These are phyloP conservation scores for Chlamydotis undulata DNA, from an alignment of 2,113 vertebrate species.

Conservation along the genomic window DNA sequence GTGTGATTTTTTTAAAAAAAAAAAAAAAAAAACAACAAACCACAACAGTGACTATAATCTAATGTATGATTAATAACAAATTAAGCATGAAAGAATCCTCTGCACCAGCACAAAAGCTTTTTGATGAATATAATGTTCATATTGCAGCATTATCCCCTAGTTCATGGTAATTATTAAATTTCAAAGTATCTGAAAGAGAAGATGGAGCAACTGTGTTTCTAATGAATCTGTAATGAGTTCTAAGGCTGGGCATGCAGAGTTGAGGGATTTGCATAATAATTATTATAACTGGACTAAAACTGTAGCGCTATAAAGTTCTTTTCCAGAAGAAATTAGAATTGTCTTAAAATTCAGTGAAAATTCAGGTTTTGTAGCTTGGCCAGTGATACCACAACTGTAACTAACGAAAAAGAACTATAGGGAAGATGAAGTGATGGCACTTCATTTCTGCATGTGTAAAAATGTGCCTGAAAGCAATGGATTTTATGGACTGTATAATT, in stretches of 20 bases:
- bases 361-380: not conserved
- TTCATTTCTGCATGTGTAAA: not conserved
- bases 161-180: conserved; percentile 43
- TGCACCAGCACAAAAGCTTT: conserved; percentile 13
- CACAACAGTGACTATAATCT: not conserved
- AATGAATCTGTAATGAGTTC: conserved; percentile 65
- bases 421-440: not conserved
- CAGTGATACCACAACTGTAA: not conserved
- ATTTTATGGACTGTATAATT: conserved; percentile 13
- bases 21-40: not conserved
- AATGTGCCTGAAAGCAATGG: not conserved
- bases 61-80: conserved; percentile 38
- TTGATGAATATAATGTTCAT: conserved; percentile 21
- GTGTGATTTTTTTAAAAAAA: not conserved
- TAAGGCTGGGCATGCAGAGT: conserved; percentile 19
- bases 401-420: not conserved
- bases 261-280: conserved; percentile 50
- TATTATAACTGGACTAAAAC: conserved; percentile 6
- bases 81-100: conserved; percentile 25
- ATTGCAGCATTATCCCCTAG: not conserved
- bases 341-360: not conserved
- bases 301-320: not conserved
- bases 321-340: not conserved
- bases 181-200: conserved; percentile 27
- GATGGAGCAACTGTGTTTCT: conserved; percentile 47